Conservation (phyloP, 2,888 invertebrate species). For the Fragum whitleyi region DNA sequence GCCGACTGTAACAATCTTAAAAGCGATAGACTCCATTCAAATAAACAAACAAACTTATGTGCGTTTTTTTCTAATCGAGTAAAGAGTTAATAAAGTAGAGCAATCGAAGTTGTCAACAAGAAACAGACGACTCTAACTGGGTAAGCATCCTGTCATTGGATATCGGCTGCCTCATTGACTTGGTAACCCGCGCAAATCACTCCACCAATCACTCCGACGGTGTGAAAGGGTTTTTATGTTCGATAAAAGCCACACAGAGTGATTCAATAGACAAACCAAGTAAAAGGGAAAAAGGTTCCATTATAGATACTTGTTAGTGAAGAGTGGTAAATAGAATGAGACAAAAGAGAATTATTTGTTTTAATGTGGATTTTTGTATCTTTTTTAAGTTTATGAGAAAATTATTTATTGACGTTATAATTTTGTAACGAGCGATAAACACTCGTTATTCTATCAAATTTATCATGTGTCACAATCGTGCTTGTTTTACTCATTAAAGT, state of each 20-base stretch:
- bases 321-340: neutral
- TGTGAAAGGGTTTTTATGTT: conserved; percentile 24
- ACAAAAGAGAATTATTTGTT: conserved; percentile 12
- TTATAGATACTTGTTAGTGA: neutral
- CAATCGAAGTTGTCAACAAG: neutral
- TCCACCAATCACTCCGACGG: neutral
- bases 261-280: neutral
- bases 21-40: too few relatives aligned
- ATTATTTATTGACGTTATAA: conserved; percentile 4
- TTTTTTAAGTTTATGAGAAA: too few relatives aligned
- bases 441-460: neutral
- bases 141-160: conserved; percentile 12
- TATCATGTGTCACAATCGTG: too few relatives aligned
- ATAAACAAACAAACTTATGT: too few relatives aligned
- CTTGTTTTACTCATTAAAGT: too few relatives aligned
- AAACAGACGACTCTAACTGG: conserved; percentile 15
- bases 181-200: neutral
- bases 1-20: too few relatives aligned
- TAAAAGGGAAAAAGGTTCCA: conserved; percentile 12
- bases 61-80: too few relatives aligned
- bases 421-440: neutral
- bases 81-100: neutral
- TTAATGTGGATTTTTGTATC: neutral
- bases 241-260: conserved; percentile 14
- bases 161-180: conserved; percentile 9